Percentiles rank a stretch among this genome's conserved stretches.
These are phyloP conservation scores for Platerodrilus igneus DNA, from an alignment of 2,888 invertebrate genomes.

Conservation along the genomic window DNA sequence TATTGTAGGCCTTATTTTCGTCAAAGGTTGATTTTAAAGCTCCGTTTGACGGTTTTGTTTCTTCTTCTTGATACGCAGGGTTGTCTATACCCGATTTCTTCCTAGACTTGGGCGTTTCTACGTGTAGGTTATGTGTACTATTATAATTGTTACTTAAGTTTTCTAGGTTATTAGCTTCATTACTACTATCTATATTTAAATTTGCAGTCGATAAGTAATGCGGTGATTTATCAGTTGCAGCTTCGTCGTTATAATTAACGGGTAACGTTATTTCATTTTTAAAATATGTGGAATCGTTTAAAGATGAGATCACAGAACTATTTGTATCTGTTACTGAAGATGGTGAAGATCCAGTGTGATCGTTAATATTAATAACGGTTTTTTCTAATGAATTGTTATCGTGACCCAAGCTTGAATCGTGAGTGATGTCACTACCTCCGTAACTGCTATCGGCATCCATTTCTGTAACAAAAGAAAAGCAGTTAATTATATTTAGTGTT, in stretches of 20 bases:
- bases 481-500: too few species aligned
- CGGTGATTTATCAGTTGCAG: constrained; percentile 33
- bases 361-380: constrained; percentile 24
- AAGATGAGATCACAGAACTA: constrained; percentile 15
- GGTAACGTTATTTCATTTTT: constrained; percentile 47
- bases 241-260: constrained; percentile 43
- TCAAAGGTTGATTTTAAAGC: constrained; percentile 41
- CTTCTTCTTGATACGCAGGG: constrained; percentile 44
- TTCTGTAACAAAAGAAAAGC: too few species aligned
- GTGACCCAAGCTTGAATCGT: constrained; percentile 37
- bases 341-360: constrained; percentile 23
- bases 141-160: constrained; percentile 45
- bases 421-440: constrained; percentile 47
- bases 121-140: constrained; percentile 44
- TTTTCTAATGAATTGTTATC: constrained; percentile 37
- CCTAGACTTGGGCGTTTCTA: constrained; percentile 29
- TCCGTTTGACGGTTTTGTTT: constrained; percentile 49
- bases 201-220: constrained; percentile 46
- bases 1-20: constrained; percentile 39
- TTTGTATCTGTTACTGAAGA: constrained; percentile 8
- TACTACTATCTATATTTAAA: constrained; percentile 43
- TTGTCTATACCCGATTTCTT: constrained; percentile 49
- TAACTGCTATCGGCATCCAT: constrained; percentile 49
- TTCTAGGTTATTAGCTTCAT: constrained; percentile 43
- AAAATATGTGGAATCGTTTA: constrained; percentile 35